Conservation (phyloP, 1,140 invertebrate genomes). For the Drosophila burlai region DNA sequence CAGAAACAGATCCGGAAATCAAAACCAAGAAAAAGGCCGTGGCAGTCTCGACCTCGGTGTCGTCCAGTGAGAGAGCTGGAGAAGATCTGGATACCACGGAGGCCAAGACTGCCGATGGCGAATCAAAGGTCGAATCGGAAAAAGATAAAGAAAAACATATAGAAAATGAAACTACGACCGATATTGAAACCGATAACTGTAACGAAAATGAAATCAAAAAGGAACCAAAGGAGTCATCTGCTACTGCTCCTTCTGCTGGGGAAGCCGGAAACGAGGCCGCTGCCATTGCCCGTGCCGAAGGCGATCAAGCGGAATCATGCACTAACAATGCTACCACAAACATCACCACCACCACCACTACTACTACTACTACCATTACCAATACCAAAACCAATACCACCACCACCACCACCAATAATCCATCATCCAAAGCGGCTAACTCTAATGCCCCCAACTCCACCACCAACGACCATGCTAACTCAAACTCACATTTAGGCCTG, state of each 20-base stretch:
- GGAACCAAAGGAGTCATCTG: slow-evolving; percentile 58
- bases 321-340: slow-evolving; percentile 76
- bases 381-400: slow-evolving; percentile 50
- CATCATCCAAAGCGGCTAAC: slow-evolving; percentile 69
- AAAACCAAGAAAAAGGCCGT: slow-evolving; percentile 19
- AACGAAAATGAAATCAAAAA: slow-evolving; percentile 79
- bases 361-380: slow-evolving; percentile 59
- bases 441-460: slow-evolving; percentile 47
- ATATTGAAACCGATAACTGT: slow-evolving; percentile 82
- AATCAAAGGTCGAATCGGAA: slow-evolving; percentile 66
- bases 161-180: slow-evolving; percentile 37
- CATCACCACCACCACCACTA: slow-evolving; percentile 65
- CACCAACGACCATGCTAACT: slow-evolving; percentile 84
- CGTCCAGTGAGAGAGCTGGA: slow-evolving; percentile 12
- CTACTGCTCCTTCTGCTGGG: slow-evolving; percentile 60
- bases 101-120: slow-evolving; percentile 63
- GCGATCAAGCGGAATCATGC: slow-evolving; percentile 66
- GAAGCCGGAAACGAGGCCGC: slow-evolving; percentile 56
- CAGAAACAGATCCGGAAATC: slow-evolving; percentile 35
- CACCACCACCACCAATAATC: slow-evolving; percentile 75
- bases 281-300: slow-evolving; percentile 67
- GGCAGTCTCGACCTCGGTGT: slow-evolving; percentile 32
- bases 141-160: slow-evolving; percentile 76
- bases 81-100: slow-evolving; percentile 18
- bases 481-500: slow-evolving; percentile 85